phyloP scores from a whole-genome alignment of 1,140 invertebrate species.

The Lamellibrachia luymesi region DNA sequence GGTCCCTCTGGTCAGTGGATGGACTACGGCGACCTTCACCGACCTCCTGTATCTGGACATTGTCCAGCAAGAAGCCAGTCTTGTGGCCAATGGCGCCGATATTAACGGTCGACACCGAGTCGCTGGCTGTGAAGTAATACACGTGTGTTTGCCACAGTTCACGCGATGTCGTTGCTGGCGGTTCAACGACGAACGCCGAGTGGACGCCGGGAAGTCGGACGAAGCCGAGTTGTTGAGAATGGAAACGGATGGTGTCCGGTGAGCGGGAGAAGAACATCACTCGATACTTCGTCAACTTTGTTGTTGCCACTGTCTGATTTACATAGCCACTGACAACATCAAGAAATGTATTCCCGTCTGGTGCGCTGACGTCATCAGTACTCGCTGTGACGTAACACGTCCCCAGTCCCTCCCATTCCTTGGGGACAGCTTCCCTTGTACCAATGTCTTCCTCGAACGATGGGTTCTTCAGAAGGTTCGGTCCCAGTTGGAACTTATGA shows the following conservation, averaged over 20 bases:
- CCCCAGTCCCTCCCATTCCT: background rate
- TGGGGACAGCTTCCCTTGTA: background rate
- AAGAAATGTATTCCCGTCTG: background rate
- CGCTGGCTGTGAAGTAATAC: background rate
- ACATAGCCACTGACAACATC: background rate
- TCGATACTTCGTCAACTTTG: background rate
- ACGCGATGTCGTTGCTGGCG: background rate
- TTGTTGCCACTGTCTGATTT: background rate
- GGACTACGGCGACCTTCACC: background rate
- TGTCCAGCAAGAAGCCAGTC: background rate
- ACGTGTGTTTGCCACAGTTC: background rate
- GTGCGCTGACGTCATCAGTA: background rate
- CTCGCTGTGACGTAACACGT: background rate
- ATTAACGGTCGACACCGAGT: background rate
- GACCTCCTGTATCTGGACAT: background rate
- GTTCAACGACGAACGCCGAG: background rate
- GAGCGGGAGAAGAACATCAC: background rate
- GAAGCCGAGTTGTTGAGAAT: background rate
- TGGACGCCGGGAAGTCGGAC: background rate
- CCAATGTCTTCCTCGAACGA: background rate
- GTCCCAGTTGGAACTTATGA: background rate
- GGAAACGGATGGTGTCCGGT: background rate
- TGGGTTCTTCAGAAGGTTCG: background rate
- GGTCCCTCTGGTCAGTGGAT: background rate
- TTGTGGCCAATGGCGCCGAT: background rate